These are phyloP conservation scores for Lithobates pipiens DNA, from an alignment of 2,797 vertebrate species.

Conservation along the genomic window DNA sequence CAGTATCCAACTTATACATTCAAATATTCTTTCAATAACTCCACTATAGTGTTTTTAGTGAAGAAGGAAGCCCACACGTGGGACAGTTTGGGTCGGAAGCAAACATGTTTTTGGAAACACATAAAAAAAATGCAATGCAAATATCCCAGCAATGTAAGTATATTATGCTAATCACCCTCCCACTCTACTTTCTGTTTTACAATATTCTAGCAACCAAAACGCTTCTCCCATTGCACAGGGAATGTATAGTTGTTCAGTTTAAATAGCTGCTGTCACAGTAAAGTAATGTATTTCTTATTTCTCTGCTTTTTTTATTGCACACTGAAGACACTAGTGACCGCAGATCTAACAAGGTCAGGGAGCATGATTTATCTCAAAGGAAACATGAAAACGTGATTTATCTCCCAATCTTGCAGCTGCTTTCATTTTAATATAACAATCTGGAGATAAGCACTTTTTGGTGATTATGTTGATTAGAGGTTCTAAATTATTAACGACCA, in stretches of 20 bases:
- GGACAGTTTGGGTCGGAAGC: too few species aligned
- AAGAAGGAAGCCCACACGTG: too few species aligned
- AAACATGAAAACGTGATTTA: slow-evolving; percentile 46
- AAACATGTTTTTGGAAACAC: too few species aligned
- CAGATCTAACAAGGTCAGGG: slow-evolving; percentile 53
- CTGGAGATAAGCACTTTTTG: slow-evolving; percentile 25
- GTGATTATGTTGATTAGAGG: slow-evolving; percentile 34
- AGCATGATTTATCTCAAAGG: slow-evolving; percentile 57
- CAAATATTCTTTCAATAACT: too few species aligned
- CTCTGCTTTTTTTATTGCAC: slow-evolving; percentile 37
- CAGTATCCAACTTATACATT: too few species aligned
- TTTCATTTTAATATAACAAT: slow-evolving; percentile 15
- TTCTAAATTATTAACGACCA: slow-evolving; percentile 40
- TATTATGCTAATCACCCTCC: neutral
- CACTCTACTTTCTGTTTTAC: neutral
- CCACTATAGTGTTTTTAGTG: too few species aligned
- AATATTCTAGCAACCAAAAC: slow-evolving; percentile 1
- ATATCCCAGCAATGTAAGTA: too few species aligned
- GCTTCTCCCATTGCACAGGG: slow-evolving; percentile 28
- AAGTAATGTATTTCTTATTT: slow-evolving; percentile 48
- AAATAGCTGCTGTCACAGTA: slow-evolving; percentile 37
- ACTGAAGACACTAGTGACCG: slow-evolving; percentile 38
- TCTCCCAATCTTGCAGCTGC: slow-evolving; percentile 3
- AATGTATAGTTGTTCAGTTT: slow-evolving; percentile 46
- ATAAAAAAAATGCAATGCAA: too few species aligned